These are phyloP conservation scores for Trinectes maculatus DNA, from an alignment of 2,113 vertebrate genomes.

Conservation along the genomic window DNA sequence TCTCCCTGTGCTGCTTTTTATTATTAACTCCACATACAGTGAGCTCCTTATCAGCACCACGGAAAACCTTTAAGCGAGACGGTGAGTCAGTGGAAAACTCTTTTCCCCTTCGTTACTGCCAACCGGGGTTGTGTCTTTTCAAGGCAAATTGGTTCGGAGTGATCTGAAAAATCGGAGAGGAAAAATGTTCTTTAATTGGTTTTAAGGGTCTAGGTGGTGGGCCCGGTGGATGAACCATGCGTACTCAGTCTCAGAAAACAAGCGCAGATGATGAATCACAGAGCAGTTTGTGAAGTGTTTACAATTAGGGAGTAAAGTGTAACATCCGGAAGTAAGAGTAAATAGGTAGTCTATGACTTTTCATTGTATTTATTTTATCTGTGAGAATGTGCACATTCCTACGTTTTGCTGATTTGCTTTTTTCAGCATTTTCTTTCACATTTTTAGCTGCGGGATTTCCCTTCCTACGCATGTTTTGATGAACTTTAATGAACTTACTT, in stretches of 20 bases:
- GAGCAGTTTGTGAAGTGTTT: slow-evolving; percentile 34
- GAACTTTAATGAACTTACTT: too few species aligned
- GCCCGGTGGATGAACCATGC: slow-evolving; percentile 39
- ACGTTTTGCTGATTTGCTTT: neutral
- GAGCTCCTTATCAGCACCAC: slow-evolving; percentile 33
- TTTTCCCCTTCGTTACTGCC: slow-evolving; percentile 70
- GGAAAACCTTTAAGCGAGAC: slow-evolving; percentile 37
- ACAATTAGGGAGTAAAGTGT: slow-evolving; percentile 2
- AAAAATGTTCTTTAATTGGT: slow-evolving; percentile 72
- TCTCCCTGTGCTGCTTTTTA: neutral
- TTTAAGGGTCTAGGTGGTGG: slow-evolving; percentile 69
- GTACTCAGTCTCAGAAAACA: slow-evolving; percentile 39
- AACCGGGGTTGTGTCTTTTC: slow-evolving; percentile 63
- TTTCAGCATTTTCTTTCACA: too few species aligned
- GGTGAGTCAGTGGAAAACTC: slow-evolving; percentile 54
- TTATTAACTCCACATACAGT: slow-evolving; percentile 32
- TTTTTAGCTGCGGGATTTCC: neutral
- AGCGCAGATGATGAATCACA: slow-evolving; percentile 30
- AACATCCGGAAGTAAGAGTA: slow-evolving; percentile 5
- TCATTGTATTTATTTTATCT: neutral
- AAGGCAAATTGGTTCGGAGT: slow-evolving; percentile 66
- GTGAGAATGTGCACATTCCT: neutral
- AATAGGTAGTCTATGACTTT: slow-evolving; percentile 6
- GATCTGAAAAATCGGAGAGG: slow-evolving; percentile 61
- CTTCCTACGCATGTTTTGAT: too few species aligned